phyloP scores from a whole-genome alignment of 2,113 vertebrate species.

The Mus pahari region DNA sequence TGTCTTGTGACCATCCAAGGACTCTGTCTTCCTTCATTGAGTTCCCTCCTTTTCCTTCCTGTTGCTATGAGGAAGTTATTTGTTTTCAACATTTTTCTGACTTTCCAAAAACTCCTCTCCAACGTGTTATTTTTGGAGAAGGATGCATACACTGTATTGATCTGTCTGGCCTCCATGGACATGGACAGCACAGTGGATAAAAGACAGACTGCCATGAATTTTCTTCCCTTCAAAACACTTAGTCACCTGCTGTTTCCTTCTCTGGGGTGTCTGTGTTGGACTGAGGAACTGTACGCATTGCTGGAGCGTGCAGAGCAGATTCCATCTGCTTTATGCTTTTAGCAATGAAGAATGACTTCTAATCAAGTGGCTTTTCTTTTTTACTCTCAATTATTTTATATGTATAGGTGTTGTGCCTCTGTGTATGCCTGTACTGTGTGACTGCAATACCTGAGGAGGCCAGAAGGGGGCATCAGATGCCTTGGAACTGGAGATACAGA shows the following conservation, averaged over 20 bases:
- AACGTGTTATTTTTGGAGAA: background rate
- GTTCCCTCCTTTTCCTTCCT: background rate
- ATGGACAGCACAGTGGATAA: background rate
- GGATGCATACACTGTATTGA: background rate
- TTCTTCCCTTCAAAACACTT: background rate
- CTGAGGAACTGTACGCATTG: background rate
- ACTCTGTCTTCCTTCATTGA: background rate
- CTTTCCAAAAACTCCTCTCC: background rate
- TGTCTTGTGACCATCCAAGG: background rate
- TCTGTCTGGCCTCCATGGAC: background rate
- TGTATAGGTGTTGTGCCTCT: background rate
- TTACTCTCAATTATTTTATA: background rate
- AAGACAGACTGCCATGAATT: background rate
- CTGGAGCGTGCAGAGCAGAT: background rate
- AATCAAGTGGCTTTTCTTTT: background rate
- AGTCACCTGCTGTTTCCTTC: slow-evolving; percentile 17
- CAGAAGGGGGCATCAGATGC: background rate
- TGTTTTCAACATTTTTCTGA: slow-evolving; percentile 14
- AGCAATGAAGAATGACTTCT: background rate
- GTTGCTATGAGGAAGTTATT: background rate
- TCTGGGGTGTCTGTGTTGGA: background rate
- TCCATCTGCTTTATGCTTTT: slow-evolving; percentile 4
- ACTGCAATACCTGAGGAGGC: background rate
- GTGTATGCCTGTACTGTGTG: background rate
- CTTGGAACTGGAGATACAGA: background rate